These are phyloP conservation scores for Rousettus madagascariensis DNA, from an alignment of 2,797 vertebrate genomes.

Conservation along the genomic window DNA sequence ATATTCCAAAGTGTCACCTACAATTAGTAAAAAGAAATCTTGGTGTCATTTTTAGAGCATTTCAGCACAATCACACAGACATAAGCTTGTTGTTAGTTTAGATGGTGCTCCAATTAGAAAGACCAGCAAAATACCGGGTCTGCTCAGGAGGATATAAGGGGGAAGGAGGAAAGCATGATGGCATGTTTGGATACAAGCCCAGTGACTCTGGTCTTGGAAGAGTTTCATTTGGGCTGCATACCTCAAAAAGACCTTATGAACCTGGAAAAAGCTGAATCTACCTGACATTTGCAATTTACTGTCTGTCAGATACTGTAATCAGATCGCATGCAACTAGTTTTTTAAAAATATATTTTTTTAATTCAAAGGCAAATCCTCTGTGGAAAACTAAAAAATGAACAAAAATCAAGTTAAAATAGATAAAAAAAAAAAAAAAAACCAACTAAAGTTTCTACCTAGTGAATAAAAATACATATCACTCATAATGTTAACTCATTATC, in stretches of 20 bases:
- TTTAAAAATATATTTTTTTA: background rate
- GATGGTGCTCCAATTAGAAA: background rate
- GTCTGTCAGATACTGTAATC: background rate
- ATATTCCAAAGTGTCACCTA: background rate
- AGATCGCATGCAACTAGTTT: background rate
- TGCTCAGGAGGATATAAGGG: background rate
- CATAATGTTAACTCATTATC: background rate
- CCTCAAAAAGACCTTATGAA: background rate
- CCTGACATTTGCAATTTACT: background rate
- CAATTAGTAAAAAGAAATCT: background rate
- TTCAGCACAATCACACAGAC: background rate
- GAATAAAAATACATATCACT: background rate
- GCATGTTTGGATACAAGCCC: background rate
- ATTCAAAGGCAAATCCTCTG: constrained; percentile 1
- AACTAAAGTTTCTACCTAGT: background rate
- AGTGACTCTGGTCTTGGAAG: background rate
- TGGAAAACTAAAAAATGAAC: background rate
- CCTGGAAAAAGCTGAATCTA: background rate
- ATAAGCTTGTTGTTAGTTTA: background rate
- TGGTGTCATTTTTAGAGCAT: background rate
- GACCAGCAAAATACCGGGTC: background rate
- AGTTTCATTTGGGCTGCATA: background rate
- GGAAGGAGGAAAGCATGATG: background rate
- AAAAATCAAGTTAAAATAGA: background rate
- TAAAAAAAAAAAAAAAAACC: background rate